Base-by-base conservation (phyloP, 1,140 invertebrate species). In the Zaprionus inermis region DNA sequence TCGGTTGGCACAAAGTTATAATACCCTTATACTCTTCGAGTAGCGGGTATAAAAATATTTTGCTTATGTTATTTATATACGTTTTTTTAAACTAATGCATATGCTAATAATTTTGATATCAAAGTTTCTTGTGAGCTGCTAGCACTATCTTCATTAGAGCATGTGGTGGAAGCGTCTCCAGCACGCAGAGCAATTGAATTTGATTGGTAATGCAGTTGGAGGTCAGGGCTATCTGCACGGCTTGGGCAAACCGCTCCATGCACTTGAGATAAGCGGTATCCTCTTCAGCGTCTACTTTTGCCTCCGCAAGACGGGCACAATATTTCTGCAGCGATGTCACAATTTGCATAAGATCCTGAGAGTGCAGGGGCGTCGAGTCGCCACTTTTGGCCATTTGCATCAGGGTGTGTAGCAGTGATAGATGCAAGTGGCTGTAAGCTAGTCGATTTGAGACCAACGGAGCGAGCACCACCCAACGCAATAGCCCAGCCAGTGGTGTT, bases 141-240 rank as follows among this genome's bases (percentile, higher is more conserved):
- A 95, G 94, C 24, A 95, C 93, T 73, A 95, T 95, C 59, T 92
- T 91, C 69, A 95, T 92, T 16, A 95, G 90, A 65, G 93, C 92
- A 90, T 95, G 94, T 32, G 93, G 92, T 0, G 95, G 95, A 68
- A 95, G 88, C 0, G 93, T 93, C 66, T 94, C 92, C 14, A 95
- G 72, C 11, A 93, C 85, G 34, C 93, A 93, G 0, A 95, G 92
- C 11, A 95, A 83, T 64, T 94, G 94, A 52, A 93, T 93, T 12
- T 95, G 95, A 90, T 96, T 97, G 38, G 96, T 96, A 88, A 96
- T 94, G 91, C 95, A 96, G 66, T 95, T 96, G 11, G 95, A 94
- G 51, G 94, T 94, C 49, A 96, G 92, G 0, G 95, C 95, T 12
- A 96, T 94, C 91, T 97, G 96, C 1, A 96, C 93, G 11, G 96